Evolutionary conservation across 2,888 invertebrate species (phyloP).

Genomic region (Lasioglossum malachurum): DNA sequence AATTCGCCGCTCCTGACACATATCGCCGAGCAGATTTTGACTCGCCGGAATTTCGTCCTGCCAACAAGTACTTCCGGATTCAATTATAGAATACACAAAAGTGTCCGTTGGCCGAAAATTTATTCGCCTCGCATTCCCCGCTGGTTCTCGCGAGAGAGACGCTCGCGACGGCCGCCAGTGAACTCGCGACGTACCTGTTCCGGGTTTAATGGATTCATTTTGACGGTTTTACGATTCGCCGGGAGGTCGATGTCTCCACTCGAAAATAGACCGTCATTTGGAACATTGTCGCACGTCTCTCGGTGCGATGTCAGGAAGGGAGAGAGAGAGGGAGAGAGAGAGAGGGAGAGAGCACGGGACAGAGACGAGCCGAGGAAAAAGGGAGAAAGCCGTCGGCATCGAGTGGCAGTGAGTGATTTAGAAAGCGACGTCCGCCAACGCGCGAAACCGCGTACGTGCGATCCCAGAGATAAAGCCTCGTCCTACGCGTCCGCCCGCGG

Average conservation of each 20-base stretch:
- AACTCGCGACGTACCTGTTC: slow-evolving; percentile 61
- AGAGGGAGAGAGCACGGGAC: slow-evolving; percentile 7
- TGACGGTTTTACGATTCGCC: slow-evolving; percentile 69
- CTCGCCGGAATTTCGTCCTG: slow-evolving; percentile 23
- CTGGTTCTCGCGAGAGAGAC: slow-evolving; percentile 14
- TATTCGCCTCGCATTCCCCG: slow-evolving; percentile 12
- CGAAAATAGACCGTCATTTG: slow-evolving; percentile 73
- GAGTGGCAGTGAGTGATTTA: slow-evolving; percentile 76
- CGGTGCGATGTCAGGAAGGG: slow-evolving; percentile 32
- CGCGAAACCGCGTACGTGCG: slow-evolving; percentile 71
- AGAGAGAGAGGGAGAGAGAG: not conserved
- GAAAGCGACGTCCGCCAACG: slow-evolving; percentile 79
- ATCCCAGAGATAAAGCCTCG: slow-evolving; percentile 77
- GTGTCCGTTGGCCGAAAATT: slow-evolving; percentile 24
- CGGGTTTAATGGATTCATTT: slow-evolving; percentile 70
- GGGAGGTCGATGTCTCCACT: slow-evolving; percentile 71
- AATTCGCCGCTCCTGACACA: not conserved
- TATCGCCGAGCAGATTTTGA: not conserved
- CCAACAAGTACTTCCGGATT: slow-evolving; percentile 15
- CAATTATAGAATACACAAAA: slow-evolving; percentile 18
- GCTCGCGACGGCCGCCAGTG: not conserved
- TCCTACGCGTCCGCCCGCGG: slow-evolving; percentile 63
- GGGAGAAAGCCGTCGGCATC: slow-evolving; percentile 59
- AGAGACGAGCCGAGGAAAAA: slow-evolving; percentile 59
- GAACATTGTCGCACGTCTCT: slow-evolving; percentile 67